Percentiles rank a stretch among this genome's conserved stretches.
Conservation (phyloP, 2,113 vertebrate species). For the Microtus richardsoni region DNA sequence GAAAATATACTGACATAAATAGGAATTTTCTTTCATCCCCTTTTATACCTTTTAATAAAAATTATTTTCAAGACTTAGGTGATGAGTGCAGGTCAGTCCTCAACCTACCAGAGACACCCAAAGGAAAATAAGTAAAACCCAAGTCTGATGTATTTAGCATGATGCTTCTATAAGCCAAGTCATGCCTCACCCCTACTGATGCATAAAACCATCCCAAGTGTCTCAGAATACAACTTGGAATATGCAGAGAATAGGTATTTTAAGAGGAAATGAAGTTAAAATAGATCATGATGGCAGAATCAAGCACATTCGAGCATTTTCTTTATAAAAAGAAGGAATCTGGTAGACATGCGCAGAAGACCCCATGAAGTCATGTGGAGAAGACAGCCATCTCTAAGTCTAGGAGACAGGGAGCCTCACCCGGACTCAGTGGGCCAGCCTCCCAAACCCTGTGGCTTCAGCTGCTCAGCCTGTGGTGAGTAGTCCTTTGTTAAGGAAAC, state of each 20-base stretch:
- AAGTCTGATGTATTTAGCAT: neutral
- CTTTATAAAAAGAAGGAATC: neutral
- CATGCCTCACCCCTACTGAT: neutral
- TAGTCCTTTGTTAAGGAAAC: neutral
- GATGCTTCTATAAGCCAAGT: neutral
- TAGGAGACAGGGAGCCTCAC: neutral
- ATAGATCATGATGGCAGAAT: neutral
- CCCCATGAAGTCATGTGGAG: neutral
- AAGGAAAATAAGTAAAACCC: neutral
- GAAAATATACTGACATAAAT: slow-evolving; percentile 30
- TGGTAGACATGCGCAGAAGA: neutral
- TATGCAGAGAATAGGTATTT: neutral
- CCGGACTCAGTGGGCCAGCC: neutral
- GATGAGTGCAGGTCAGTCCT: neutral
- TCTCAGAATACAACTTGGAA: neutral
- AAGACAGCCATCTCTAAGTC: neutral
- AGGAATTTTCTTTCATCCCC: neutral
- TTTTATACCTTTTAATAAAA: neutral
- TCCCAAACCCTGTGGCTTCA: neutral
- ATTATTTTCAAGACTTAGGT: slow-evolving; percentile 27
- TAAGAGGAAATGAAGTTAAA: neutral
- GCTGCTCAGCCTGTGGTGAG: neutral
- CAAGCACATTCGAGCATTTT: neutral
- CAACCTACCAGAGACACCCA: neutral
- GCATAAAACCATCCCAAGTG: neutral